Percentiles rank a stretch among this genome's conserved stretches.
Evolutionary conservation across 2,888 invertebrate species (phyloP).

Genomic region (Dusona sp.): DNA sequence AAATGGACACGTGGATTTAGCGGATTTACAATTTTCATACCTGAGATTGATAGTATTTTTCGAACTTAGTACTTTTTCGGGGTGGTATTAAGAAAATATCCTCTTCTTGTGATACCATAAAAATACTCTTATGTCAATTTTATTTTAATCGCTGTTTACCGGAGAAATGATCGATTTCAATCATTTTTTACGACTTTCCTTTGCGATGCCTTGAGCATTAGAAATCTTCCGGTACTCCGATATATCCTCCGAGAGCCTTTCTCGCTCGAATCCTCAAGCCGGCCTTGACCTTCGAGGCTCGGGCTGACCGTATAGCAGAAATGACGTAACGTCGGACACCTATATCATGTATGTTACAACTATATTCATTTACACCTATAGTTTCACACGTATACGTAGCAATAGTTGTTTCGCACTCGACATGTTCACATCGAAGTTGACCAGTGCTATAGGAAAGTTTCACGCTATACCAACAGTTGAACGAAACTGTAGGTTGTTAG

Average conservation of each 20-base stretch:
- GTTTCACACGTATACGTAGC: neutral
- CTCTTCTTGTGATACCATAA: neutral
- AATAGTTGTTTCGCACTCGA: constrained; percentile 20
- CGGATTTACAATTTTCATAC: neutral
- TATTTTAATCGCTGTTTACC: neutral
- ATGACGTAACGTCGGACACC: constrained; percentile 59
- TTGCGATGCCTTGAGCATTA: neutral
- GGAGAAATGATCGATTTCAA: neutral
- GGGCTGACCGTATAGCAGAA: constrained; percentile 50
- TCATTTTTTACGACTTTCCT: neutral
- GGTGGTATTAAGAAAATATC: neutral
- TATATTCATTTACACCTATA: neutral
- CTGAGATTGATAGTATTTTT: neutral
- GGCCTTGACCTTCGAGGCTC: constrained; percentile 66
- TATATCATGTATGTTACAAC: constrained; percentile 2
- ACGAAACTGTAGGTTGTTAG: constrained; percentile 15
- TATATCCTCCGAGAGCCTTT: constrained; percentile 48
- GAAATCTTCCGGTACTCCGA: constrained; percentile 31
- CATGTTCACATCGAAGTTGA: constrained; percentile 37
- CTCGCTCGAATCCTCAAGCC: constrained; percentile 52
- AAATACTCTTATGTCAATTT: neutral
- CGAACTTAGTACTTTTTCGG: neutral
- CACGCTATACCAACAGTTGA: constrained; percentile 12
- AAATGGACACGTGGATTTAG: neutral
- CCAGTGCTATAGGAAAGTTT: constrained; percentile 43